These are phyloP conservation scores for Girardinichthys multiradiatus DNA, from an alignment of 2,113 vertebrate genomes.

Conservation along the genomic window DNA sequence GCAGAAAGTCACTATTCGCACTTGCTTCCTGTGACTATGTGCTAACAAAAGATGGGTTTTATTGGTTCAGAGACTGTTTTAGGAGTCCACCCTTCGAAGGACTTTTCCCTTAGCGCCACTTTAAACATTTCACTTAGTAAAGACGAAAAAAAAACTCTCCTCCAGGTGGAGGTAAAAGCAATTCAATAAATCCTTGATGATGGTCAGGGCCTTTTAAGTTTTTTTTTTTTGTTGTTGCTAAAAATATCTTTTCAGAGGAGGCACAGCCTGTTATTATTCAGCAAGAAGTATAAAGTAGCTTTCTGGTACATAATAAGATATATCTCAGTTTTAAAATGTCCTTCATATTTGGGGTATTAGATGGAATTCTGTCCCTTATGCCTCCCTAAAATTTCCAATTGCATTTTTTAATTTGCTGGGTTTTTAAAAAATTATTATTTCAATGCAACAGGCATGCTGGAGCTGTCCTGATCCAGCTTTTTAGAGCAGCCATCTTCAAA, in stretches of 20 bases:
- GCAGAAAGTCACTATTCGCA: background rate
- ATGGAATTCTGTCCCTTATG: too few species aligned
- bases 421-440: too few species aligned
- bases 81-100: background rate
- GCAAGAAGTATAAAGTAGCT: background rate
- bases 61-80: background rate
- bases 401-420: too few species aligned
- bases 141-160: background rate
- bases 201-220: background rate
- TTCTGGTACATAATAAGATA: background rate
- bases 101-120: background rate
- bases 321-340: background rate
- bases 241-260: background rate
- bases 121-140: background rate
- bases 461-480: too few species aligned
- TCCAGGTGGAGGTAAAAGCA: background rate
- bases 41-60: constrained; percentile 7
- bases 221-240: background rate
- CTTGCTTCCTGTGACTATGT: constrained; percentile 3
- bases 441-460: too few species aligned
- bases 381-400: too few species aligned
- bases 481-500: too few species aligned
- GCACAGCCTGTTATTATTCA: background rate
- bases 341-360: too few species aligned
- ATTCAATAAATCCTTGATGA: background rate